Base-by-base conservation (phyloP, 2,888 invertebrate species). In the Phragmatobia fuliginosa region DNA sequence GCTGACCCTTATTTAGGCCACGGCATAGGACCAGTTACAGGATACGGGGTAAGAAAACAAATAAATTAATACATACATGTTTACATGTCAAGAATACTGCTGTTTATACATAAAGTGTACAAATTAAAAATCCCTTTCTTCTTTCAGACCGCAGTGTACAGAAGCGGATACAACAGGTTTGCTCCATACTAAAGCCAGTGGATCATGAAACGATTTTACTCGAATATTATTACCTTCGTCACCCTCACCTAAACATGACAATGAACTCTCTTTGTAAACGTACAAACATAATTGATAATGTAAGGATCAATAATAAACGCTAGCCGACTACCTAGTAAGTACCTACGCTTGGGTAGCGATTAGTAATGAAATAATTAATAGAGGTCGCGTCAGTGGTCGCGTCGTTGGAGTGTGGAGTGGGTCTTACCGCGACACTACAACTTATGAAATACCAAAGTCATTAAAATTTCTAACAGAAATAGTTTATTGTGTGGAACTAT, bases 1-100 rank as follows among this genome's bases (percentile, higher is more conserved):
- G 97, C 98, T 85, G 99, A 99, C 95, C 98, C 99, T 73, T 99
- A 99, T 95, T 96, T 99, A 90, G 98, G 98, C 83, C 99, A 99
- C 95, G 97, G 98, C 80, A 99, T 99, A 92, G 99, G 99, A 90
- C 99, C 99, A 85, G 98, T 99, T 87, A 98, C 99, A 83, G 99
- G 99, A 89, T 99, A 99, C 94, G 99, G 99, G 97, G 99, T 99
- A 96, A 97, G 97, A 28, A n/a, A 36, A n/a, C 16, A 41, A 38
- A 59, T n/a, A 32, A n/a, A 59, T 7, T 21, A 61, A 18, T 45
- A 32, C 38, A 18, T 45, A 32, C 38, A 25, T 7, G 56, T 56
- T 25, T 28, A 28, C 2, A 0, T 56, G 11, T 6, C 16, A 10
- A 1, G 7, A 11, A 14, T 56, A 4, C 21, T 52, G 11, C 25